Conservation (phyloP, 2,113 vertebrate genomes). For the Dicaeum eximium region DNA sequence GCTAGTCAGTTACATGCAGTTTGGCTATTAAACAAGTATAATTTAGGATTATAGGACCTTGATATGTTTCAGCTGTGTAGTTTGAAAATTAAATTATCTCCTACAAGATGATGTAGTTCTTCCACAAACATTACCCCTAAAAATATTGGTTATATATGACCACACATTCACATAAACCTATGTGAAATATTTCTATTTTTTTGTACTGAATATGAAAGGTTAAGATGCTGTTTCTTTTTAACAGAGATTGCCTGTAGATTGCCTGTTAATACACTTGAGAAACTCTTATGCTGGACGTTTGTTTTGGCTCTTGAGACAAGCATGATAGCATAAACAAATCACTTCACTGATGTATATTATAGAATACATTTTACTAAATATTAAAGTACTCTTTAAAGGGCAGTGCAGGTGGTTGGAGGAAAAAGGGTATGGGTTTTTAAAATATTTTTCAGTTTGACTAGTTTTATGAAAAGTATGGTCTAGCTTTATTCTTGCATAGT, state of each 20-base stretch:
- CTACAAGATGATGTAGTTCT: not conserved
- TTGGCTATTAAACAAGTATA: not conserved
- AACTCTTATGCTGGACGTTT: not conserved
- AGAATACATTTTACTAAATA: not conserved
- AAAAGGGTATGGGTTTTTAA: rapidly evolving
- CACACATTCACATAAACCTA: not conserved
- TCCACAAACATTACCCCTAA: not conserved
- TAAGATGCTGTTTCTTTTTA: not conserved
- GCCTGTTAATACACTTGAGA: not conserved
- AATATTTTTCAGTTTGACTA: not conserved
- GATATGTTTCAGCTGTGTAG: not conserved
- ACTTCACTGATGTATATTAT: not conserved
- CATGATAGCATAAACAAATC: not conserved
- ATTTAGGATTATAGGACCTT: not conserved
- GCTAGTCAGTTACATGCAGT: not conserved
- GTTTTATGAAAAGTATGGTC: not conserved
- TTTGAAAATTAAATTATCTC: not conserved
- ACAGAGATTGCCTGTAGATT: not conserved
- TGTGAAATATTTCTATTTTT: not conserved
- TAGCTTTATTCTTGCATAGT: not conserved
- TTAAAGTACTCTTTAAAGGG: not conserved
- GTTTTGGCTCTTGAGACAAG: not conserved
- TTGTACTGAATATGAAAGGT: not conserved
- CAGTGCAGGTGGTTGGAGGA: not conserved
- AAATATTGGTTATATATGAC: not conserved